phyloP scores from a whole-genome alignment of 2,888 invertebrate genomes.

The Magallana nippona region DNA sequence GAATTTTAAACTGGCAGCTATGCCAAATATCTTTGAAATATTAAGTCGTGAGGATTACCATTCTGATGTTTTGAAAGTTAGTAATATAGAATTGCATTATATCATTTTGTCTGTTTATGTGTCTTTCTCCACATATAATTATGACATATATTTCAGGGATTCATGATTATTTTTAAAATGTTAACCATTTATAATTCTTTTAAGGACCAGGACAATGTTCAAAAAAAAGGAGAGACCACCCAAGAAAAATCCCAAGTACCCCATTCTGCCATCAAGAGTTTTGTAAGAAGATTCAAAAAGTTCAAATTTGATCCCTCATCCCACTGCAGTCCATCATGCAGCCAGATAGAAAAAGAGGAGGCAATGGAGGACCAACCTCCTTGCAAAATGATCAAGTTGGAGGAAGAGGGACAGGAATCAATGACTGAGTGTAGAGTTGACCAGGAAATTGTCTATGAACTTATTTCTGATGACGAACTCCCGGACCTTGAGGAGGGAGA shows the following conservation, averaged over 20 bases:
- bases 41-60: neutral
- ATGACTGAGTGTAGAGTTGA: too few relatives aligned
- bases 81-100: too few relatives aligned
- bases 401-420: neutral
- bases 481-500: constrained; percentile 25
- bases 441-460: neutral
- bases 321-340: neutral
- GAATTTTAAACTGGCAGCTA: neutral
- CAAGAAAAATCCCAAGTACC: neutral
- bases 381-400: neutral
- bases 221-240: neutral
- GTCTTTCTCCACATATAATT: neutral
- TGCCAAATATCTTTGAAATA: constrained; percentile 16
- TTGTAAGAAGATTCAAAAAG: constrained; percentile 10
- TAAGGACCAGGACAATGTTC: neutral
- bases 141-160: neutral
- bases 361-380: neutral
- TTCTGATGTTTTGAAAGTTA: neutral
- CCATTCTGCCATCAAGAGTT: neutral
- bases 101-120: neutral
- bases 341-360: neutral
- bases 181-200: neutral
- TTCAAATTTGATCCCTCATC: neutral
- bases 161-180: neutral
- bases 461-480: constrained; percentile 32